Percentiles rank a stretch among this genome's conserved stretches.
phyloP scores from a whole-genome alignment of 2,113 vertebrate genomes.

The Abramis brama region DNA sequence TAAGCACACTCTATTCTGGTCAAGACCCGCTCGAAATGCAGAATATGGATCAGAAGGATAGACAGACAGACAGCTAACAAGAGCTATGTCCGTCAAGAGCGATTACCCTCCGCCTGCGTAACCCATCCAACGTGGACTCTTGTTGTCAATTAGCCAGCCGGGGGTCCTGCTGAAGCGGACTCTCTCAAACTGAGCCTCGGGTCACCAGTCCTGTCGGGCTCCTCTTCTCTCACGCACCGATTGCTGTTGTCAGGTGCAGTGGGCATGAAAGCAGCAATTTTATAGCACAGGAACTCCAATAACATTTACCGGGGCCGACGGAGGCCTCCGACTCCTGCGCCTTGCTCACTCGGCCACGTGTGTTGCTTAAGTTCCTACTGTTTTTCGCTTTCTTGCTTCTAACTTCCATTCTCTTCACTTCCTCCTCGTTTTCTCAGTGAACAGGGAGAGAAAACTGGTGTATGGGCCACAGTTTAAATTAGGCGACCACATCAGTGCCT shows the following conservation, averaged over 20 bases:
- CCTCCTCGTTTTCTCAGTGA: neutral
- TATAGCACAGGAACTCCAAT: slow-evolving; percentile 86
- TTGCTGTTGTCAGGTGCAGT: slow-evolving; percentile 83
- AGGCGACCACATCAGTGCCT: slow-evolving; percentile 9
- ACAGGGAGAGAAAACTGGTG: neutral
- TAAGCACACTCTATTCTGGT: neutral
- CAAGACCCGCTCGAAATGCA: slow-evolving; percentile 11
- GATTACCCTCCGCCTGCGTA: slow-evolving; percentile 7
- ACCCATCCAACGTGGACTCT: slow-evolving; percentile 30
- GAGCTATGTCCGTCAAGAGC: slow-evolving; percentile 11
- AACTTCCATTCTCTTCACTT: neutral
- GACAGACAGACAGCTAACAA: slow-evolving; percentile 22
- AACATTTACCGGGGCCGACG: slow-evolving; percentile 80
- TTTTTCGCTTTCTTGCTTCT: neutral
- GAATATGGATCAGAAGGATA: neutral
- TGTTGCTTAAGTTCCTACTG: slow-evolving; percentile 34
- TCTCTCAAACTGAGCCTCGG: slow-evolving; percentile 16
- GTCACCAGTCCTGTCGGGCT: slow-evolving; percentile 14
- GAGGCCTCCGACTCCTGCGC: slow-evolving; percentile 62
- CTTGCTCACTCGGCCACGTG: slow-evolving; percentile 1
- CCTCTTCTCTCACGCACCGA: slow-evolving; percentile 70
- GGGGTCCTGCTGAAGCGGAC: neutral
- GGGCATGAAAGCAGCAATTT: slow-evolving; percentile 89
- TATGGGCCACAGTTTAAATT: slow-evolving; percentile 8
- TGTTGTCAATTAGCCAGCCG: slow-evolving; percentile 38